phyloP scores from a whole-genome alignment of 1,140 invertebrate genomes.

The Hesperophylax magnus region DNA sequence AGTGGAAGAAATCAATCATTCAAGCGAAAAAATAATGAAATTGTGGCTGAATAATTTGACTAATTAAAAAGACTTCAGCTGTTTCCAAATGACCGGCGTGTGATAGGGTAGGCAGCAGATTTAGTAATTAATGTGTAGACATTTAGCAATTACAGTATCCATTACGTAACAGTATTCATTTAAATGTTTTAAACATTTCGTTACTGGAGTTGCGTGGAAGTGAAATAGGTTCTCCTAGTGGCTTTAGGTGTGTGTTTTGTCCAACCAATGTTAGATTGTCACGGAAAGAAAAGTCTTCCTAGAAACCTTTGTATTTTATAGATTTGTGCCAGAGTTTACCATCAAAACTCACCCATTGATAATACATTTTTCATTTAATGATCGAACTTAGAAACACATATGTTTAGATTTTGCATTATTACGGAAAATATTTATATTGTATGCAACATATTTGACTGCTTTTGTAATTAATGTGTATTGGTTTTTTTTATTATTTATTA shows the following conservation, averaged over 20 bases:
- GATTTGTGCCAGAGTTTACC: neutral
- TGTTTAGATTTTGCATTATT: too few species aligned
- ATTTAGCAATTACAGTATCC: constrained; percentile 22
- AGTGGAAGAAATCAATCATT: too few species aligned
- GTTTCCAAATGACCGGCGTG: constrained; percentile 54
- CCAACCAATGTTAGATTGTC: neutral
- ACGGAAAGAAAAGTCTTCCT: neutral
- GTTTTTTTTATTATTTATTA: too few species aligned
- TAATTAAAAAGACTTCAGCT: constrained; percentile 51
- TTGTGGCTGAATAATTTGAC: constrained; percentile 23
- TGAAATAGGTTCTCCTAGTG: neutral
- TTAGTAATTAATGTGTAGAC: constrained; percentile 27
- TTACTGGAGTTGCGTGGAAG: neutral
- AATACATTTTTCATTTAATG: too few species aligned
- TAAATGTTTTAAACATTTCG: neutral
- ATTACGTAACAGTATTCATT: neutral
- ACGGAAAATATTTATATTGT: too few species aligned
- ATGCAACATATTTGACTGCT: too few species aligned
- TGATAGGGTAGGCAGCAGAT: constrained; percentile 35
- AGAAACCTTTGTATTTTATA: neutral
- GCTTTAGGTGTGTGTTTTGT: neutral
- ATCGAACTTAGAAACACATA: too few species aligned
- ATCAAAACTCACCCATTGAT: too few species aligned
- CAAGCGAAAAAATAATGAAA: too few species aligned
- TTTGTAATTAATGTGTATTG: too few species aligned